phyloP scores from a whole-genome alignment of 2,888 invertebrate genomes.

The Cylindroiulus punctatus region DNA sequence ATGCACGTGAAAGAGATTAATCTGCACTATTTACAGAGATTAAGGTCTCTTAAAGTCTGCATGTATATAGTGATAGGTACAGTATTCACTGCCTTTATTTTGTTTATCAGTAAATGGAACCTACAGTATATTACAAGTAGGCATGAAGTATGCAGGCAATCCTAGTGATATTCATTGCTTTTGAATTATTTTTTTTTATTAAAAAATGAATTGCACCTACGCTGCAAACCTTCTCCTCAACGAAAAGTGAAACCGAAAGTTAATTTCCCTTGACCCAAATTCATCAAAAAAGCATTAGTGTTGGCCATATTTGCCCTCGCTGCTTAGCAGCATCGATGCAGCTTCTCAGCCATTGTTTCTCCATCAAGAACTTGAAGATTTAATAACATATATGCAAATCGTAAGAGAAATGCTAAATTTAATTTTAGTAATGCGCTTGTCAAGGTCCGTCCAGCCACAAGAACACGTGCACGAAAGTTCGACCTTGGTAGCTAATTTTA shows the following conservation, averaged over 20 bases:
- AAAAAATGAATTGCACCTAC: not conserved
- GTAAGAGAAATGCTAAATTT: not conserved
- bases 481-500: not conserved
- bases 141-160: too few species aligned
- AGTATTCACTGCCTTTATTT: too few species aligned
- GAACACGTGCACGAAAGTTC: not conserved
- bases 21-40: too few species aligned
- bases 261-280: slow-evolving; percentile 38
- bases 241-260: slow-evolving; percentile 12
- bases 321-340: not conserved
- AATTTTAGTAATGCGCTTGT: not conserved
- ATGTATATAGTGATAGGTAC: too few species aligned
- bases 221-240: not conserved
- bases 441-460: not conserved
- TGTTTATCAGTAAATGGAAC: too few species aligned
- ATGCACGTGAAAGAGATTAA: too few species aligned
- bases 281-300: not conserved
- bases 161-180: too few species aligned
- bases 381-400: slow-evolving; percentile 31
- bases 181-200: too few species aligned
- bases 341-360: not conserved
- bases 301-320: not conserved
- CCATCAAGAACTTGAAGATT: not conserved
- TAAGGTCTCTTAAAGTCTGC: too few species aligned
- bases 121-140: too few species aligned